Conservation (phyloP, 1,140 invertebrate species). For the Pseudoatta argentina region DNA sequence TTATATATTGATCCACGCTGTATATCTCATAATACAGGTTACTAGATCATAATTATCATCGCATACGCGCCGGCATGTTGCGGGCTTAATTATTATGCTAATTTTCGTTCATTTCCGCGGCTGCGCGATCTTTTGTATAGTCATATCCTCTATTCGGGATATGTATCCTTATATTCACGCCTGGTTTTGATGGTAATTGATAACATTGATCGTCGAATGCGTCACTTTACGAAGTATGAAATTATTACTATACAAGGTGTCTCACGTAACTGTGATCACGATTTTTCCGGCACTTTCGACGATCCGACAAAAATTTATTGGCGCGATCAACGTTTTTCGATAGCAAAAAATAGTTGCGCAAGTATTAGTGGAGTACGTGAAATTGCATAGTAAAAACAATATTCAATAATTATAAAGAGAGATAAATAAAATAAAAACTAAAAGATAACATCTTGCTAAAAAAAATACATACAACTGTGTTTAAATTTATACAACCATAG, state of each 20-base stretch:
- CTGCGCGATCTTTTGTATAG: slow-evolving; percentile 36
- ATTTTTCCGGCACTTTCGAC: too few species aligned
- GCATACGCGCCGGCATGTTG: slow-evolving; percentile 35
- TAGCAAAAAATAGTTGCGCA: neutral
- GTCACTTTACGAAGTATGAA: too few species aligned
- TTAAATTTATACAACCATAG: neutral
- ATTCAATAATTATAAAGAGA: neutral
- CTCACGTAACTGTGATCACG: too few species aligned
- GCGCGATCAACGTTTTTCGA: neutral
- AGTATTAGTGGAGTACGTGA: neutral
- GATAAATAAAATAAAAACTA: neutral
- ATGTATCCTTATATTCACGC: neutral
- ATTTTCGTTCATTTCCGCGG: slow-evolving; percentile 58
- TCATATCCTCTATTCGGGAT: neutral
- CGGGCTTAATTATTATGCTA: slow-evolving; percentile 62
- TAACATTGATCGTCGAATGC: neutral
- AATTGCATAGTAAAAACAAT: too few species aligned
- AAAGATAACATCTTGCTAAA: neutral
- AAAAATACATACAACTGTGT: too few species aligned
- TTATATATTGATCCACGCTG: slow-evolving; percentile 33
- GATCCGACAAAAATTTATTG: neutral
- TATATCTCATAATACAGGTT: slow-evolving; percentile 52
- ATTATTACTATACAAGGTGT: neutral
- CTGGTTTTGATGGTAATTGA: neutral
- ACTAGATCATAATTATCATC: slow-evolving; percentile 63